Evolutionary conservation across 2,797 vertebrate species (phyloP).

Genomic region (Emys orbicularis): DNA sequence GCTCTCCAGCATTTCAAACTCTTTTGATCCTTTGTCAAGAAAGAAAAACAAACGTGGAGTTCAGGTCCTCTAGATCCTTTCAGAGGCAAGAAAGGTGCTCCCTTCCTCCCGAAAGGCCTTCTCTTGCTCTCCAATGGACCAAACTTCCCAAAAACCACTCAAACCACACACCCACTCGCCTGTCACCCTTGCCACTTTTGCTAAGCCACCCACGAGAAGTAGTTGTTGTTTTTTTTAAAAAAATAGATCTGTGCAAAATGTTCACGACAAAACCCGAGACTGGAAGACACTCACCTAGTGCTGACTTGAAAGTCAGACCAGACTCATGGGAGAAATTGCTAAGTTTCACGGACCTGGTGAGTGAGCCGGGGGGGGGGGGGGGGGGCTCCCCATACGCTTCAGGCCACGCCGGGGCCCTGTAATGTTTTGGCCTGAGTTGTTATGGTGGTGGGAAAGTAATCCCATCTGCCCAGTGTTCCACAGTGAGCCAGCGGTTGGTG

Average conservation of each 20-base stretch:
- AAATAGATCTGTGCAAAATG: background rate
- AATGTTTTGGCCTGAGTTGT: background rate
- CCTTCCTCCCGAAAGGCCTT: background rate
- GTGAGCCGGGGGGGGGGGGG: background rate
- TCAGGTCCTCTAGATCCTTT: background rate
- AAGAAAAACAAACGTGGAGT: constrained; percentile 1
- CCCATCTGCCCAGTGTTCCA: fast-evolving
- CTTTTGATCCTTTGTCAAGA: background rate
- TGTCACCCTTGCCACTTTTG: background rate
- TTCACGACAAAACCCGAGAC: background rate
- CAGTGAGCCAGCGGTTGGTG: fast-evolving
- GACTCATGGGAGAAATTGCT: background rate
- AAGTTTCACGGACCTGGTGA: background rate
- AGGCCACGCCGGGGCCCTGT: fast-evolving
- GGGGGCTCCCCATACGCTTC: background rate
- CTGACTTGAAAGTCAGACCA: background rate
- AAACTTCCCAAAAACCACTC: background rate
- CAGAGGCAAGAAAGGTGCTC: background rate
- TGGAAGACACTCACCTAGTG: background rate
- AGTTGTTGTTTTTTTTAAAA: no score
- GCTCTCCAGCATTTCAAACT: background rate
- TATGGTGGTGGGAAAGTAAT: background rate
- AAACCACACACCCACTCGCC: background rate
- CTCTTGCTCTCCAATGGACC: background rate
- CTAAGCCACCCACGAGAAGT: background rate